A percentile compares a stretch with the other conserved stretches of the same genome.
Conservation (phyloP, 2,113 vertebrate genomes). For the Peromyscus californicus region DNA sequence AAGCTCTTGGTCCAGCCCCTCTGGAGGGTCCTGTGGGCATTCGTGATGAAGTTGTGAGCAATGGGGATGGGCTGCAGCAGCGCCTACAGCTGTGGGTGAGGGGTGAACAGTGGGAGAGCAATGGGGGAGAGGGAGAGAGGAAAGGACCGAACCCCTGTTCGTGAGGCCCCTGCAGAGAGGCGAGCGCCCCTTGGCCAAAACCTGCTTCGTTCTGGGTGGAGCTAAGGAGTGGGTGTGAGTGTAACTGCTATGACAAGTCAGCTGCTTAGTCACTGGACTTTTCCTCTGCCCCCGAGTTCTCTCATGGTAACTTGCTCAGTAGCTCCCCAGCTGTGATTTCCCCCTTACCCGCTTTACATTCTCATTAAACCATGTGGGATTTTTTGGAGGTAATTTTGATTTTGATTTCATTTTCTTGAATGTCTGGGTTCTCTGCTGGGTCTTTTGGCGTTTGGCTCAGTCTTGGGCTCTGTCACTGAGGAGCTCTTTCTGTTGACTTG, state of each 20-base stretch:
- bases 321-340: not conserved
- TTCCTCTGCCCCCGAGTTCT: not conserved
- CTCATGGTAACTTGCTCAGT: not conserved
- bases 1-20: not conserved
- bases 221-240: not conserved
- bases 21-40: not conserved
- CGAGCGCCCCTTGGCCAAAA: not conserved
- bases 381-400: constrained; percentile 56
- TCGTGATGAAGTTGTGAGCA: not conserved
- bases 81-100: not conserved
- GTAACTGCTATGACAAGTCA: not conserved
- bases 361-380: not conserved
- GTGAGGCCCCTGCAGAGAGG: not conserved
- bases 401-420: constrained; percentile 85
- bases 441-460: not conserved
- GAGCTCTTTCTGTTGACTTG: constrained; percentile 28
- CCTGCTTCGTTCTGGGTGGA: not conserved
- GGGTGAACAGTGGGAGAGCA: not conserved
- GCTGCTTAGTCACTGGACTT: constrained; percentile 34
- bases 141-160: not conserved
- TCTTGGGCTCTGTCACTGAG: constrained; percentile 57
- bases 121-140: not conserved
- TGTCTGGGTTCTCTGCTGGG: constrained; percentile 50
- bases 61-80: not conserved
- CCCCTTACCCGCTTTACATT: not conserved